phyloP scores from a whole-genome alignment of 2,797 vertebrate genomes.

The Adelosebastes latens region DNA sequence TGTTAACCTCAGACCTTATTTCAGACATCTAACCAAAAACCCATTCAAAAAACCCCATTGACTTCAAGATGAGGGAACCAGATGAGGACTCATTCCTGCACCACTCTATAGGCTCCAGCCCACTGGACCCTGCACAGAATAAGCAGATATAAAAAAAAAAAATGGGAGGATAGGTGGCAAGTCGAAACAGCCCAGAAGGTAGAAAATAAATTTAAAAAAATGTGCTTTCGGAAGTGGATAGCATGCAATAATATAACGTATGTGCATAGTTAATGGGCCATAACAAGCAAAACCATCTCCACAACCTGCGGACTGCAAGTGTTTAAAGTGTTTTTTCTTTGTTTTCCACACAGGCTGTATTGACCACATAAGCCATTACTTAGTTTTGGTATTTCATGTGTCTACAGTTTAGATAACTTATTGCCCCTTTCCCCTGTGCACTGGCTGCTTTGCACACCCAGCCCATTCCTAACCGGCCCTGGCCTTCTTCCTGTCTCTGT shows the following conservation, averaged over 20 bases:
- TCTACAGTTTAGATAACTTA: slow-evolving; percentile 67
- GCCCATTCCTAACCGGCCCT: slow-evolving; percentile 32
- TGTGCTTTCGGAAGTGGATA: slow-evolving; percentile 4
- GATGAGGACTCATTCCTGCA: no score
- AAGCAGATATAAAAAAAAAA: background rate
- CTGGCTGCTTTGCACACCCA: slow-evolving; percentile 48
- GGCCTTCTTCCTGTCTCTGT: slow-evolving; percentile 53
- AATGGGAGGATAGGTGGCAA: background rate
- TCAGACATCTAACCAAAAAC: no score
- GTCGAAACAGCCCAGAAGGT: background rate
- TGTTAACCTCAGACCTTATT: no score
- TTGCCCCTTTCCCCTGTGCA: slow-evolving; percentile 24
- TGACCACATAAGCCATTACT: slow-evolving; percentile 34
- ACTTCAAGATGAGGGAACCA: background rate
- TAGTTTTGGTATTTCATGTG: slow-evolving; percentile 46
- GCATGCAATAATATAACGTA: background rate
- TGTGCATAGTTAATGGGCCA: slow-evolving; percentile 9
- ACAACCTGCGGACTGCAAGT: background rate
- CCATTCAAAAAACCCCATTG: no score
- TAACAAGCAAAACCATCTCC: slow-evolving; percentile 11
- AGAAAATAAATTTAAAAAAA: background rate
- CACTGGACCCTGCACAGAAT: background rate
- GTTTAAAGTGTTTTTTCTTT: slow-evolving; percentile 30
- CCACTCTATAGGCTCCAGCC: background rate
- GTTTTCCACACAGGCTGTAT: slow-evolving; percentile 39